phyloP scores from a whole-genome alignment of 2,888 invertebrate species.

The Yponomeuta sedellus region DNA sequence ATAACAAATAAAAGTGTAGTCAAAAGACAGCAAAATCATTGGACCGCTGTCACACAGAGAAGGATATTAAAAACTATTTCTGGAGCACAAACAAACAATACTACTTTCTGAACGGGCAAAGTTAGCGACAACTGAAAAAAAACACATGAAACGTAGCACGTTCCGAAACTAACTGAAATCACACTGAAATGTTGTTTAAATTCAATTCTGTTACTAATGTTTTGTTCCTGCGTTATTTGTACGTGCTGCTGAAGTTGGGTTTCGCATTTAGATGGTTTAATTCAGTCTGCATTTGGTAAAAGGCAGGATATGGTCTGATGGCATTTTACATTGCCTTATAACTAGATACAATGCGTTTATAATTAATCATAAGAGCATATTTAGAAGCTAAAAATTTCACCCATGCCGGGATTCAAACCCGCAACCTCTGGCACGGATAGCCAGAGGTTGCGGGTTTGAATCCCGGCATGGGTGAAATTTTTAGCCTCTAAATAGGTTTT shows the following conservation, averaged over 20 bases:
- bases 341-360: no score
- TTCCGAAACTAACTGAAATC: neutral
- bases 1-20: neutral
- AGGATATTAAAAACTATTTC: neutral
- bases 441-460: no score
- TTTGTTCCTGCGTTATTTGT: neutral
- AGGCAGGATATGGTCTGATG: no score
- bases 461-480: no score
- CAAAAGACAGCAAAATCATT: neutral
- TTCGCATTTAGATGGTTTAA: neutral
- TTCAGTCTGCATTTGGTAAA: no score
- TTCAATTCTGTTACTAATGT: neutral
- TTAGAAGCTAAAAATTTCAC: no score
- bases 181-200: neutral
- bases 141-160: neutral
- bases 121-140: neutral
- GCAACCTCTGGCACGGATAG: no score
- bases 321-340: no score
- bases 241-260: neutral
- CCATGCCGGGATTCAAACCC: no score
- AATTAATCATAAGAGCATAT: no score
- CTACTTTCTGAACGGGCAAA: neutral
- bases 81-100: neutral
- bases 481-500: no score
- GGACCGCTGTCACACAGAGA: neutral